Percentiles rank a stretch among this genome's conserved stretches.
Evolutionary conservation across 2,797 vertebrate species (phyloP).

Genomic region (Amblyraja radiata): DNA sequence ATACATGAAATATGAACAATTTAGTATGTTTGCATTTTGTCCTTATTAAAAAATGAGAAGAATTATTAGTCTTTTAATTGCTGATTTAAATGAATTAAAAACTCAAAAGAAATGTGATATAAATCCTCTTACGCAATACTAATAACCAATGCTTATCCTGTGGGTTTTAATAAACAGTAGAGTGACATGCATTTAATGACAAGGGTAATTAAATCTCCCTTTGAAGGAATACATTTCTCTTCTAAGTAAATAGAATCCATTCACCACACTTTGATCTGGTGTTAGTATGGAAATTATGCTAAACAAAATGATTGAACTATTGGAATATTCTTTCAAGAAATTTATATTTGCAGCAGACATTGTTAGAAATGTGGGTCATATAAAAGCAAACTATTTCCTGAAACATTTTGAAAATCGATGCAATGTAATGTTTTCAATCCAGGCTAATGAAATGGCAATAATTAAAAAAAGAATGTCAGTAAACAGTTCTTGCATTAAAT

Average conservation of each 20-base stretch:
- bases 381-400: background rate
- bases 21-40: background rate
- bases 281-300: background rate
- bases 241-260: background rate
- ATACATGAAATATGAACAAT: background rate
- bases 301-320: background rate
- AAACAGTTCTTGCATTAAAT: background rate
- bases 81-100: background rate
- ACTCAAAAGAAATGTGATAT: background rate
- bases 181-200: background rate
- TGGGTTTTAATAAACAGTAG: background rate
- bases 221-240: background rate
- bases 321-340: background rate
- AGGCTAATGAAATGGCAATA: background rate
- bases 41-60: background rate
- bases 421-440: background rate
- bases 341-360: conserved; percentile 3
- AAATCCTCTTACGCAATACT: background rate
- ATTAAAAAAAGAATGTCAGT: background rate
- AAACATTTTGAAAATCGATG: background rate
- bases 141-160: background rate
- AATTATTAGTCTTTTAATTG: background rate
- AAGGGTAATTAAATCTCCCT: background rate
- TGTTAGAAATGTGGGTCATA: background rate
- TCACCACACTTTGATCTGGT: background rate